Percentiles rank a stretch among this genome's conserved stretches.
Conservation (phyloP, 2,888 invertebrate species). For the Eubasilissa splendida region DNA sequence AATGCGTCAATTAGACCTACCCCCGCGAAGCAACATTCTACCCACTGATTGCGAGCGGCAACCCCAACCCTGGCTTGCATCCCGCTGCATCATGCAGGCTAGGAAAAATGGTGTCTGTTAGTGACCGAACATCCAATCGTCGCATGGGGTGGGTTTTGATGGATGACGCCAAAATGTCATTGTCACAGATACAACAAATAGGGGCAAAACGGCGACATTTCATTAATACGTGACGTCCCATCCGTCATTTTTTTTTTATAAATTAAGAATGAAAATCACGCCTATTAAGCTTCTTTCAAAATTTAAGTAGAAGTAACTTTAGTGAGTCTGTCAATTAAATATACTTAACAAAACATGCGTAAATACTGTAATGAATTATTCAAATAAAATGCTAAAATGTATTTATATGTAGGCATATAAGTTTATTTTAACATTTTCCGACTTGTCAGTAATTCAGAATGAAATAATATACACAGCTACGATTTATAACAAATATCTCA, state of each 20-base stretch:
- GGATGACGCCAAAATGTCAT: conserved; percentile 56
- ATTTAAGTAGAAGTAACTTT: background rate
- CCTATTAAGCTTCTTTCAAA: conserved; percentile 13
- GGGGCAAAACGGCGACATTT: conserved; percentile 40
- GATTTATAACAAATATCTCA: no score
- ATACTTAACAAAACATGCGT: no score
- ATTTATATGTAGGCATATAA: no score
- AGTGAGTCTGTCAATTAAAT: no score
- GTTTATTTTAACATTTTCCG: no score
- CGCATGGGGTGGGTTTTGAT: conserved; percentile 47
- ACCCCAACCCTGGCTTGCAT: conserved; percentile 15
- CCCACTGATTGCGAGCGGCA: background rate
- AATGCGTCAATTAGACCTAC: conserved; percentile 33
- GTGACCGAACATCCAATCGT: conserved; percentile 26
- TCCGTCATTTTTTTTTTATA: conserved; percentile 22
- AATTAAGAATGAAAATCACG: background rate
- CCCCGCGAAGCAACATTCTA: conserved; percentile 7
- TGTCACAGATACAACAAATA: conserved; percentile 52
- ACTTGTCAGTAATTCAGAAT: no score
- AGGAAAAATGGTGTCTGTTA: conserved; percentile 33
- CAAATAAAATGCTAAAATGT: no score
- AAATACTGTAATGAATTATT: no score
- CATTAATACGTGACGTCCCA: conserved; percentile 31
- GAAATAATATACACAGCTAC: no score
- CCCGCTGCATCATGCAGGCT: conserved; percentile 28